phyloP scores from a whole-genome alignment of 2,113 vertebrate species.

The Solea senegalensis region DNA sequence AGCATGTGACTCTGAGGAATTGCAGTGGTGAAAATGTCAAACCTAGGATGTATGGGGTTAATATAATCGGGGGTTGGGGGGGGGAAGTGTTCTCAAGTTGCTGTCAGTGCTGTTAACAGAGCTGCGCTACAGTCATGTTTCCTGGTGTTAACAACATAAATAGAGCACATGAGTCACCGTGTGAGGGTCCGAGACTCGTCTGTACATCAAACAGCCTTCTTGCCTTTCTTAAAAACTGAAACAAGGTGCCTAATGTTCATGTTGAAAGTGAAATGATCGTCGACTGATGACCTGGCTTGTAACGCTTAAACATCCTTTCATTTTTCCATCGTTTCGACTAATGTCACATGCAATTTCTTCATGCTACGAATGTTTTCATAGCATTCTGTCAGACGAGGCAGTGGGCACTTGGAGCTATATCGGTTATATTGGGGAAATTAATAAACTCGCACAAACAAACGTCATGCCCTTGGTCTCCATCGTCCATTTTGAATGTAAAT shows the following conservation, averaged over 20 bases:
- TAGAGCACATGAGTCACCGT: background rate
- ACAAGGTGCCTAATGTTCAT: background rate
- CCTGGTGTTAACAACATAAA: background rate
- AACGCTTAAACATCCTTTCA: background rate
- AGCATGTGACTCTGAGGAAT: background rate
- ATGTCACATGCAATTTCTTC: background rate
- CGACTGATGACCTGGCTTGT: background rate
- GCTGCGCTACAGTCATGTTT: background rate
- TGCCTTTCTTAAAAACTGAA: no score
- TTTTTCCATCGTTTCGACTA: background rate
- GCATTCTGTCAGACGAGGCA: no score
- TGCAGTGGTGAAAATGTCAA: constrained; percentile 19
- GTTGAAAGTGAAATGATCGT: background rate
- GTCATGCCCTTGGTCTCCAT: background rate
- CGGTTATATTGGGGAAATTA: no score
- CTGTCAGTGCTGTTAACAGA: background rate
- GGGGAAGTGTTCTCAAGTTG: background rate
- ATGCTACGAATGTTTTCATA: no score
- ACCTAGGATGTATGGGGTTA: constrained; percentile 12
- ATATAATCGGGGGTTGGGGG: no score
- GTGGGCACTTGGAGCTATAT: no score
- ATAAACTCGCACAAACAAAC: background rate
- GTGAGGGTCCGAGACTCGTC: no score
- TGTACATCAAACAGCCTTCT: background rate
- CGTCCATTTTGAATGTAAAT: background rate